Conservation (phyloP, 1,140 invertebrate genomes). For the Phthorimaea operculella region DNA sequence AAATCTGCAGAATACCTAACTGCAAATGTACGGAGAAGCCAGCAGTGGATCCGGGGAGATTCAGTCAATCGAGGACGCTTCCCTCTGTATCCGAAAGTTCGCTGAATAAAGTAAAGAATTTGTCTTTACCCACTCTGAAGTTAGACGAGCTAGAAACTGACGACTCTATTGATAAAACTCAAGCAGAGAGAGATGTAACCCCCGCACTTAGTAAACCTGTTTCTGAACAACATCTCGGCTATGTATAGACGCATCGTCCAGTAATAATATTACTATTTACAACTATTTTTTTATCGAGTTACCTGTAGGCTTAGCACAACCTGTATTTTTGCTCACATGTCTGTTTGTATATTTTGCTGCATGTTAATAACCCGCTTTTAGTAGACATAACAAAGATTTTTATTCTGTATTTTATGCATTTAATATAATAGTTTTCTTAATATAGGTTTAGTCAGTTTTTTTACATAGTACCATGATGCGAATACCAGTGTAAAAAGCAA, state of each 20-base stretch:
- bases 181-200: slow-evolving; percentile 43
- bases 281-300: neutral
- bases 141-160: slow-evolving; percentile 48
- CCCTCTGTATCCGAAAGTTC: slow-evolving; percentile 40
- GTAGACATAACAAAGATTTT: neutral
- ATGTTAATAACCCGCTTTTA: slow-evolving; percentile 15
- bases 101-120: slow-evolving; percentile 47
- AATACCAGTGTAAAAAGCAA: slow-evolving; percentile 50
- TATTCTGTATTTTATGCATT: too few relatives aligned
- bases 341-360: slow-evolving; percentile 13
- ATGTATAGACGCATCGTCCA: slow-evolving; percentile 61
- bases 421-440: too few relatives aligned
- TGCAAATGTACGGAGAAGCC: slow-evolving; percentile 53
- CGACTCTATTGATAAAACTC: slow-evolving; percentile 31
- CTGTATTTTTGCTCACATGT: slow-evolving; percentile 4
- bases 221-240: slow-evolving; percentile 76
- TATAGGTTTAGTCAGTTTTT: neutral
- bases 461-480: neutral
- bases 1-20: slow-evolving; percentile 54
- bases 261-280: neutral
- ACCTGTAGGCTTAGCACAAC: slow-evolving; percentile 15
- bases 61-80: slow-evolving; percentile 45
- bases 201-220: slow-evolving; percentile 51
- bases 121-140: slow-evolving; percentile 56
- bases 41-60: slow-evolving; percentile 22